Base-by-base conservation (phyloP, 2,113 vertebrate species). In the Myiagra hebetior region DNA sequence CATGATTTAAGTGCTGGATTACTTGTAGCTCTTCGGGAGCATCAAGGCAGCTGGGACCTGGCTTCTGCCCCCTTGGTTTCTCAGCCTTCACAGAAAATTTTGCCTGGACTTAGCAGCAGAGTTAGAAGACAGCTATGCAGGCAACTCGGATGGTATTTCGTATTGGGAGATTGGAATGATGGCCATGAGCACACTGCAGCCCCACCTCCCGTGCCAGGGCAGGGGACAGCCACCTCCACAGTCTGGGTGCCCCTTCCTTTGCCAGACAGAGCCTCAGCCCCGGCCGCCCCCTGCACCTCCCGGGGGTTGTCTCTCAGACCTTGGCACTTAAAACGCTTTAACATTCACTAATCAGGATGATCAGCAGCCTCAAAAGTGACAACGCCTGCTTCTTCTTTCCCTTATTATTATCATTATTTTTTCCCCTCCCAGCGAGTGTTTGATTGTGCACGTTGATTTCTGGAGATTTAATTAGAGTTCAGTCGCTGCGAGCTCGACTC, bases 371-470 rank as follows among this genome's bases (percentile, higher is more conserved):
- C 49, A 35, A 15, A 57, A 30, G 10, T 31, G 20, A 28, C 31
- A 52, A 50, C 57, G 56, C 26, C n/a, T 4, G 8, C 64, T 69
- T 76, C 53, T 52, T 89, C 30, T 75, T 69, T 67, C 23, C 8
- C 1, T 72, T 62, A 30, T 67, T 62, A 24, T 78, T 60, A 39
- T 41, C n/a, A 18, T 69, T 69, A 15, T 69, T 37, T 59, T 52
- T 59, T 62, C 33, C 26, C 11, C 19, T 69, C 53, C 41, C 63
- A 63, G 79, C 5, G 13, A 81, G n/a, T 53, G 76, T 94, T 96
- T 96, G 93, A 93, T 82, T 94, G 67, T 20, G 35, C 77, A 21
- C 7, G 2, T 26, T 96, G 94, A 91, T 95, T 96, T 97, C 63
- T 18, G 28, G 49, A 76, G 91, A 67, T 93, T 83, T 93, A 94